phyloP scores from a whole-genome alignment of 2,797 vertebrate genomes.

The Liasis olivaceus region DNA sequence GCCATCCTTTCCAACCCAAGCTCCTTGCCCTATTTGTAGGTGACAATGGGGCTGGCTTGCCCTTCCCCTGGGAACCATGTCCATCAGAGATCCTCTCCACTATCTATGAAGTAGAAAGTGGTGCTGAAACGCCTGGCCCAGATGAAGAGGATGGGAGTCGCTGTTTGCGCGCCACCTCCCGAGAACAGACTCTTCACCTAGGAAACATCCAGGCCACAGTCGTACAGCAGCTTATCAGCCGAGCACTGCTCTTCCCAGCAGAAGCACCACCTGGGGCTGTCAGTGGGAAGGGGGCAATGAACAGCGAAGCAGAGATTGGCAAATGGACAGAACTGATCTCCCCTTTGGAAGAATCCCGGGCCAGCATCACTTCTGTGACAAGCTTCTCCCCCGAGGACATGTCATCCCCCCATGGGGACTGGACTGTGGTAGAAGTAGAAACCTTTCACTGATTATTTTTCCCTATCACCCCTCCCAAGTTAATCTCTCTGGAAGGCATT shows the following conservation, averaged over 20 bases:
- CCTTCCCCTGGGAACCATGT: conserved; percentile 67
- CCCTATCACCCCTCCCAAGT: background rate
- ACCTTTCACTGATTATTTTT: conserved; percentile 81
- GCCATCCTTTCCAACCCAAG: conserved; percentile 48
- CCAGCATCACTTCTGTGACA: conserved; percentile 87
- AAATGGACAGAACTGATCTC: conserved; percentile 85
- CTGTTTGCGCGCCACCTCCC: conserved; percentile 33
- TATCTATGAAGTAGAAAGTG: conserved; percentile 83
- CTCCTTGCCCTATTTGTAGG: conserved; percentile 48
- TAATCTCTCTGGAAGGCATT: background rate
- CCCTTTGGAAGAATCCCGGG: conserved; percentile 79
- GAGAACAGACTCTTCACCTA: conserved; percentile 65
- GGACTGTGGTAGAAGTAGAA: conserved; percentile 92
- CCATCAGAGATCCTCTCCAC: conserved; percentile 85
- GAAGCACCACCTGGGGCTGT: conserved; percentile 34
- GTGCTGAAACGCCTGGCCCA: conserved; percentile 79
- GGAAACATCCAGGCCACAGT: conserved; percentile 77
- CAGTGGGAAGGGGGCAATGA: conserved; percentile 65
- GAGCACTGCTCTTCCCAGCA: conserved; percentile 81
- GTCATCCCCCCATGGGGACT: conserved; percentile 81
- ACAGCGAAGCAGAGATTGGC: conserved; percentile 83
- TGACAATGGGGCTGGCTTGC: conserved; percentile 47
- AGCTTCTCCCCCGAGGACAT: conserved; percentile 86
- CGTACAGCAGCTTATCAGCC: conserved; percentile 88
- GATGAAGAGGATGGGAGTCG: conserved; percentile 72